Evolutionary conservation across 2,888 invertebrate species (phyloP).

Genomic region (Emmelina monodactyla): DNA sequence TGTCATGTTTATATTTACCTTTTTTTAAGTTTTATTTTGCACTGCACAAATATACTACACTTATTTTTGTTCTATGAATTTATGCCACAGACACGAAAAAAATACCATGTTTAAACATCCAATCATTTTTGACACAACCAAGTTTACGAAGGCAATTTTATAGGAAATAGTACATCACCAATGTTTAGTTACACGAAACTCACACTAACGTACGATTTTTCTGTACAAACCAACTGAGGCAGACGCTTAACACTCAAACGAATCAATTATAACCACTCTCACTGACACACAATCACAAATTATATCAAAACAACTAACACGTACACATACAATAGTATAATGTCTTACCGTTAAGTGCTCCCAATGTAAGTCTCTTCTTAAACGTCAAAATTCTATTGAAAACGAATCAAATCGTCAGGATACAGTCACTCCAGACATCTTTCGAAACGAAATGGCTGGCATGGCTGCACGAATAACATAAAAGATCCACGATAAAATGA

Average conservation of each 20-base stretch:
- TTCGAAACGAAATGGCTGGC: constrained; percentile 40
- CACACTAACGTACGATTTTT: too few species aligned
- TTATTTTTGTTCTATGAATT: too few species aligned
- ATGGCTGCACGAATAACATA: constrained; percentile 49
- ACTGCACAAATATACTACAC: too few species aligned
- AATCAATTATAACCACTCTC: background rate
- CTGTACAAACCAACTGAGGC: too few species aligned
- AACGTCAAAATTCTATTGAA: constrained; percentile 43
- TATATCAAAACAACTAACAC: constrained; percentile 2
- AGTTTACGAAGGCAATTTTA: too few species aligned
- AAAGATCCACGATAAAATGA: constrained; percentile 36
- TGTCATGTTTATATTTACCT: too few species aligned
- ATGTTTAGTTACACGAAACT: too few species aligned
- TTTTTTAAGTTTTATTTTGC: too few species aligned
- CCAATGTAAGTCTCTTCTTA: constrained; percentile 29
- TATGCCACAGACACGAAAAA: too few species aligned
- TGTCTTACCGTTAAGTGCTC: constrained; percentile 34
- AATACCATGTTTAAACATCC: too few species aligned
- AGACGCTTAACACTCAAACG: background rate
- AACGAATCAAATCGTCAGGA: constrained; percentile 48
- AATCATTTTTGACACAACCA: too few species aligned
- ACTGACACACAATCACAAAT: constrained; percentile 1
- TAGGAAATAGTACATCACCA: too few species aligned
- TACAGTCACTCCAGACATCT: constrained; percentile 48
- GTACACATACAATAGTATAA: constrained; percentile 9